Evolutionary conservation across 2,888 invertebrate genomes (phyloP).

Genomic region (Drosophila mimetica): DNA sequence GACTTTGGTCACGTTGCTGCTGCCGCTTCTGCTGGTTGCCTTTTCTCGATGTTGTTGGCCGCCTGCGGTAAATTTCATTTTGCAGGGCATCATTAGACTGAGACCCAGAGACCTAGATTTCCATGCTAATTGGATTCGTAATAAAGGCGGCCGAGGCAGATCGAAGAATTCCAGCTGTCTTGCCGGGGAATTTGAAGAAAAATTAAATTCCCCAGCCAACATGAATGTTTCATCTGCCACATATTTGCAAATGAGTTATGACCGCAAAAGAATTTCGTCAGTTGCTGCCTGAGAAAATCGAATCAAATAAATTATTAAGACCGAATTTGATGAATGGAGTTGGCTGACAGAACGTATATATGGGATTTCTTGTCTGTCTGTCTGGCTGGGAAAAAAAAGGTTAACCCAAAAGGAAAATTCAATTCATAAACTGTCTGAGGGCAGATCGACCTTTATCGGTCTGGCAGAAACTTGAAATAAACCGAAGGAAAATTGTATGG

Average conservation of each 20-base stretch:
- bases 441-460: slow-evolving; percentile 5
- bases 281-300: slow-evolving; percentile 3
- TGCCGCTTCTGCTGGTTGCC: slow-evolving; percentile 25
- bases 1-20: slow-evolving; percentile 50
- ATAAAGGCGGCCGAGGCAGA: slow-evolving; percentile 40
- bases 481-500: slow-evolving; percentile 11
- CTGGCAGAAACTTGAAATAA: slow-evolving; percentile 8
- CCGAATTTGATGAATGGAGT: slow-evolving; percentile 32
- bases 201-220: slow-evolving; percentile 40
- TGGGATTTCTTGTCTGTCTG: slow-evolving; percentile 1
- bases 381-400: slow-evolving; percentile 1
- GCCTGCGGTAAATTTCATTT: slow-evolving; percentile 65
- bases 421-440: slow-evolving; percentile 3
- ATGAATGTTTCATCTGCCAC: slow-evolving; percentile 37
- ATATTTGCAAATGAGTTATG: slow-evolving; percentile 46
- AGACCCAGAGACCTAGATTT: slow-evolving; percentile 55
- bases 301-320: slow-evolving; percentile 36
- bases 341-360: slow-evolving; percentile 13
- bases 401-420: slow-evolving; percentile 3
- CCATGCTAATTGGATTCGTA: slow-evolving; percentile 70
- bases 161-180: slow-evolving; percentile 43
- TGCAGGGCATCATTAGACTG: slow-evolving; percentile 62
- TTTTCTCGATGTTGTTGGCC: slow-evolving; percentile 16
- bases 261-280: slow-evolving; percentile 38
- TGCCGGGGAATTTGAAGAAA: slow-evolving; percentile 33